These are phyloP conservation scores for Hydroisotoma schaefferi DNA, from an alignment of 2,888 invertebrate genomes.

Conservation along the genomic window DNA sequence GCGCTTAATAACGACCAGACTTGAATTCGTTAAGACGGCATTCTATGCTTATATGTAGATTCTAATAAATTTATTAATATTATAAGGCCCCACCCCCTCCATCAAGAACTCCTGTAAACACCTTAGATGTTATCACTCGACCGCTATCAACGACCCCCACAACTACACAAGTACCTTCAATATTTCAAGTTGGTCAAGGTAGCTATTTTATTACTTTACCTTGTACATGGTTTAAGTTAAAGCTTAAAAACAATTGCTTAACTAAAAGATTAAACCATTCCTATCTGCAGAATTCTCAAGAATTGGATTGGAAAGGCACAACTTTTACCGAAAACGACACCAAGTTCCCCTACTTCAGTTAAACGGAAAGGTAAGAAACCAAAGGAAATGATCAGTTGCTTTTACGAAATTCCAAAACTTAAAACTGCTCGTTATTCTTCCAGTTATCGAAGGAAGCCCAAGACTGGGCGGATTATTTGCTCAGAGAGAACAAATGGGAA, in stretches of 20 bases:
- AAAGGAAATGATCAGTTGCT: not conserved
- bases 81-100: no score
- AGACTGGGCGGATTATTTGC: slow-evolving; percentile 38
- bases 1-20: slow-evolving; percentile 3
- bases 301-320: slow-evolving; percentile 31
- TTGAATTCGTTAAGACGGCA: not conserved
- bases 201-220: no score
- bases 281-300: slow-evolving; percentile 23
- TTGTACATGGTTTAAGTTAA: no score
- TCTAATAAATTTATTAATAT: not conserved
- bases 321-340: slow-evolving; percentile 28
- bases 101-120: no score
- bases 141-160: no score
- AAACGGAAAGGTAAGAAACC: slow-evolving; percentile 26
- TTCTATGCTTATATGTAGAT: not conserved
- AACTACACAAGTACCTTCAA: no score
- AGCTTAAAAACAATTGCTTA: no score
- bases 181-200: no score
- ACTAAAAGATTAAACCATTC: no score
- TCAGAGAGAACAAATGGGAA: slow-evolving; percentile 41
- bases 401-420: not conserved
- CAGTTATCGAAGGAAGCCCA: slow-evolving; percentile 39
- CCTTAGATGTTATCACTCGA: no score
- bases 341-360: slow-evolving; percentile 31
- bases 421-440: not conserved